These are phyloP conservation scores for rat (Rattus norvegicus) DNA, from an alignment of 2,113 vertebrate species.

Conservation along the genomic window DNA sequence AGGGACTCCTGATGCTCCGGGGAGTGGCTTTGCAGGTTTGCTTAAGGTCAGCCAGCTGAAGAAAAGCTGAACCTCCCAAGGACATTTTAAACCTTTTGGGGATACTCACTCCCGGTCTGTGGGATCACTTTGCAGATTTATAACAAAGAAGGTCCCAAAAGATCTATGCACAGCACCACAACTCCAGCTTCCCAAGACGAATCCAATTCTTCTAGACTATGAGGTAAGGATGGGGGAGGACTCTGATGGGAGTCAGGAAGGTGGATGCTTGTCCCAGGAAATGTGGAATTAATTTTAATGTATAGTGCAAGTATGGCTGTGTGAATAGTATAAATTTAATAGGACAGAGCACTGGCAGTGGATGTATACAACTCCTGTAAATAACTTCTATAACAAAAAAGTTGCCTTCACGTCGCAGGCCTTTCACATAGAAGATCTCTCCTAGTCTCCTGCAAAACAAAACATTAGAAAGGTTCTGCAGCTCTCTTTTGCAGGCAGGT, in stretches of 20 bases:
- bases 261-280: not conserved
- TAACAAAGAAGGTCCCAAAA: not conserved
- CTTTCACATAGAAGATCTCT: not conserved
- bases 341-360: not conserved
- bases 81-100: conserved; percentile 45
- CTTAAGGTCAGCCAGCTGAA: conserved; percentile 56
- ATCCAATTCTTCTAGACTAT: not conserved
- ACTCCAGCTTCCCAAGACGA: not conserved
- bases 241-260: not conserved
- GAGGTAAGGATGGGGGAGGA: too few species aligned
- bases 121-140: conserved; percentile 25
- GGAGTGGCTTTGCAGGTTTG: conserved; percentile 31
- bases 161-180: not conserved
- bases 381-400: not conserved
- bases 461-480: not conserved
- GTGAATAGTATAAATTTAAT: not conserved
- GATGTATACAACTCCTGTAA: not conserved
- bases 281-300: not conserved
- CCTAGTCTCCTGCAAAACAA: not conserved
- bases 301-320: not conserved
- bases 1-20: not conserved
- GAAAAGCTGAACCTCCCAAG: not conserved
- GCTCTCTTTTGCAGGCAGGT: not conserved
- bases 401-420: not conserved
- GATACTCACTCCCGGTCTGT: not conserved